Conservation (phyloP, 2,888 invertebrate genomes). For the Apodemia hepburni region DNA sequence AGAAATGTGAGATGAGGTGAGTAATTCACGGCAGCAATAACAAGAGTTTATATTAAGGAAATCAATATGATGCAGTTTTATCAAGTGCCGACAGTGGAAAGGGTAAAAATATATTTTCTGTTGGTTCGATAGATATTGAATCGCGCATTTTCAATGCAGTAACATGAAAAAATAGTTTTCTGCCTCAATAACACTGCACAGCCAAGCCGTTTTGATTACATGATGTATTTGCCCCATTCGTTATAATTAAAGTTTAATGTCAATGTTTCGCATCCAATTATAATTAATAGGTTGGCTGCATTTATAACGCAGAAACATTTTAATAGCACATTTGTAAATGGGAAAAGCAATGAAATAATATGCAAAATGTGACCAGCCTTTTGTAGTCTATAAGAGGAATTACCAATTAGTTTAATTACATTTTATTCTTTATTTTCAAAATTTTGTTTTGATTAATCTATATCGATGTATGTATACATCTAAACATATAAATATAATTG, state of each 20-base stretch:
- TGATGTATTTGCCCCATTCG: not conserved
- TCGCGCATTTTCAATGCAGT: not conserved
- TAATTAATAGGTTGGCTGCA: not conserved
- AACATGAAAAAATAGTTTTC: not conserved
- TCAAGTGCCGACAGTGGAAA: too few relatives aligned
- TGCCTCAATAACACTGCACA: not conserved
- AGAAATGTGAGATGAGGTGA: too few relatives aligned
- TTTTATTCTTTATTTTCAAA: too few relatives aligned
- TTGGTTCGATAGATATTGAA: not conserved
- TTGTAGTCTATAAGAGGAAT: not conserved
- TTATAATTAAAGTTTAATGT: slow-evolving; percentile 13
- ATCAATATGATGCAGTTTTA: too few relatives aligned
- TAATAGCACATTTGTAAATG: slow-evolving; percentile 9
- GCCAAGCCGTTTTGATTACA: not conserved
- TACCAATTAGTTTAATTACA: not conserved
- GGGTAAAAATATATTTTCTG: too few relatives aligned
- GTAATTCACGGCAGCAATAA: too few relatives aligned
- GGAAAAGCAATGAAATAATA: slow-evolving; percentile 4
- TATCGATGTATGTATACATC: too few relatives aligned
- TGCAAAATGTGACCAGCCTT: not conserved
- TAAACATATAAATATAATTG: too few relatives aligned
- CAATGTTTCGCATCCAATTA: slow-evolving; percentile 13
- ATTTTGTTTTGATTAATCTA: too few relatives aligned
- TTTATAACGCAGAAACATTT: slow-evolving; percentile 1
- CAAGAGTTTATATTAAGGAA: too few relatives aligned